Evolutionary conservation across 2,113 vertebrate species (phyloP).

Genomic region (Pelvicachromis taeniatus): DNA sequence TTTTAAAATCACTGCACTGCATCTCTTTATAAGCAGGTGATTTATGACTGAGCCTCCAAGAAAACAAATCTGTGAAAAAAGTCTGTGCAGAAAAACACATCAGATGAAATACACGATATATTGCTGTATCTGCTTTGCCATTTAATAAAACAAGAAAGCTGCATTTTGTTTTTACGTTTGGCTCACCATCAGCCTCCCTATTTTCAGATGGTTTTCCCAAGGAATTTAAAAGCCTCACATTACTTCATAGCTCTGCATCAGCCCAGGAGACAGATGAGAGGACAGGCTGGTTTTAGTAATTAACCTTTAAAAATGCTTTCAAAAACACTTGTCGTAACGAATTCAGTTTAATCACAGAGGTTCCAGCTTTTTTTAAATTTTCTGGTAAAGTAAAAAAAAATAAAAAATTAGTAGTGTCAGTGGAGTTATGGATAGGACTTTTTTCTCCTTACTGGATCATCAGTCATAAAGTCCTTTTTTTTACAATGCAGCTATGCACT

Average conservation of each 20-base stretch:
- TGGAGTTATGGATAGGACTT: neutral
- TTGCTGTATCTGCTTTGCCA: neutral
- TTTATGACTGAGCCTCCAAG: constrained; percentile 23
- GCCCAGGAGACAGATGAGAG: neutral
- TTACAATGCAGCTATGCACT: neutral
- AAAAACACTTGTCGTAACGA: neutral
- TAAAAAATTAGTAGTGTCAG: neutral
- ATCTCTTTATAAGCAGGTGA: constrained; percentile 35
- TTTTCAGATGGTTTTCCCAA: neutral
- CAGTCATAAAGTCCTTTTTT: neutral
- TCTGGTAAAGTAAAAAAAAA: neutral
- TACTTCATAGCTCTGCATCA: neutral
- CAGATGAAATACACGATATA: neutral
- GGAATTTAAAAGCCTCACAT: neutral
- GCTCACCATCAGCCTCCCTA: neutral
- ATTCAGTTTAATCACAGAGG: neutral
- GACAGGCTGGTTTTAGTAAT: neutral
- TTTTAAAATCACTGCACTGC: constrained; percentile 20
- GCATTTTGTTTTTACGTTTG: neutral
- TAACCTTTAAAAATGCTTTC: neutral
- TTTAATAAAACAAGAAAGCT: neutral
- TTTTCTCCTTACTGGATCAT: neutral
- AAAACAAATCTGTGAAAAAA: constrained; percentile 23
- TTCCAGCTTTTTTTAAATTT: neutral
- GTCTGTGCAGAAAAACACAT: neutral